phyloP scores from a whole-genome alignment of 2,113 vertebrate species.

The Upupa epops region DNA sequence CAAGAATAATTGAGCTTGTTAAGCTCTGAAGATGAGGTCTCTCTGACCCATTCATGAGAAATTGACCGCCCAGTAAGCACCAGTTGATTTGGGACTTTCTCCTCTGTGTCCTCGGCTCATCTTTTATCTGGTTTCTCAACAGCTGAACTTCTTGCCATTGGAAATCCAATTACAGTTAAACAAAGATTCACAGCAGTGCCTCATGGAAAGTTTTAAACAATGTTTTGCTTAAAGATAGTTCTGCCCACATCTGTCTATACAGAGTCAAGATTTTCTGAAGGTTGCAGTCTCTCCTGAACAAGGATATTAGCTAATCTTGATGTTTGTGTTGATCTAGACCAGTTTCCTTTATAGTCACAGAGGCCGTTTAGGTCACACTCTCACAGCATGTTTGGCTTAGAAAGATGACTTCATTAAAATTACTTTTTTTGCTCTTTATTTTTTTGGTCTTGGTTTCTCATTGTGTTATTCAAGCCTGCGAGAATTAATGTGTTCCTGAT shows the following conservation, averaged over 20 bases:
- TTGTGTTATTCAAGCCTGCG: neutral
- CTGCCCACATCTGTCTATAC: neutral
- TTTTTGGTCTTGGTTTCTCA: neutral
- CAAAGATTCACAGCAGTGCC: constrained; percentile 37
- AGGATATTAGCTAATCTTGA: neutral
- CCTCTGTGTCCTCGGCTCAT: neutral
- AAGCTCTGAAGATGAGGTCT: neutral
- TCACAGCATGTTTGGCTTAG: neutral
- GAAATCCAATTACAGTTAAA: constrained; percentile 50
- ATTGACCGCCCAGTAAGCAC: neutral
- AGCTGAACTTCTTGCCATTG: neutral
- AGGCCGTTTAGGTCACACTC: neutral
- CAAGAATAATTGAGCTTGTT: neutral
- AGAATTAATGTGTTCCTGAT: constrained; percentile 8
- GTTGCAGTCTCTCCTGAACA: neutral
- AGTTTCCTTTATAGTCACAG: neutral
- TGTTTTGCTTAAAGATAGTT: constrained; percentile 1
- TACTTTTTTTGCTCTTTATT: neutral
- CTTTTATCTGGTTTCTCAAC: constrained; percentile 17
- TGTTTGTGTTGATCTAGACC: neutral
- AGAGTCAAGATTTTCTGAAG: neutral
- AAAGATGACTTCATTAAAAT: constrained; percentile 56
- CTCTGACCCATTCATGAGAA: neutral
- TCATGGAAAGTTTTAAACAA: constrained; percentile 50
- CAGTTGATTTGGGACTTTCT: neutral